Evolutionary conservation across 2,797 vertebrate genomes (phyloP).

Genomic region (Hippoglossus hippoglossus): DNA sequence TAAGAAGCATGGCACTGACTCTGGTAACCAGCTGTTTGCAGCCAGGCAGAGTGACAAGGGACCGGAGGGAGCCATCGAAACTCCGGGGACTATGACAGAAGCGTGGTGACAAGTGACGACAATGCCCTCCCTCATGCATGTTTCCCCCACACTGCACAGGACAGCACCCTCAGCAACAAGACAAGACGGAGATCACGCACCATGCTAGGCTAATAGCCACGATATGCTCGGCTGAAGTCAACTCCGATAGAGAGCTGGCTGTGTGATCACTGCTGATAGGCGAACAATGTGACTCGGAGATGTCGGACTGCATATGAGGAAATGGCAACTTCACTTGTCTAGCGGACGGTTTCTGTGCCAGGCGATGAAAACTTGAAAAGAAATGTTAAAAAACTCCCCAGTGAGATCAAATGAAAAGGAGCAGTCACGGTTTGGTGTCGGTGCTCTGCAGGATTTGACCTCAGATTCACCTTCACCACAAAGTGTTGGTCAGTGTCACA

Average conservation of each 20-base stretch:
- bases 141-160: slow-evolving; percentile 56
- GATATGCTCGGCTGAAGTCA: slow-evolving; percentile 68
- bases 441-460: slow-evolving; percentile 54
- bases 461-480: slow-evolving; percentile 60
- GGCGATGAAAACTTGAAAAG: slow-evolving; percentile 31
- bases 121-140: slow-evolving; percentile 51
- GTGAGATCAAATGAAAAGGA: not conserved
- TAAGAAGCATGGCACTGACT: slow-evolving; percentile 38
- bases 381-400: slow-evolving; percentile 12
- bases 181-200: slow-evolving; percentile 68
- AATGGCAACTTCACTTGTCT: slow-evolving; percentile 45
- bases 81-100: slow-evolving; percentile 72
- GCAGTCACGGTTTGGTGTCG: not conserved
- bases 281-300: slow-evolving; percentile 55
- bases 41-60: slow-evolving; percentile 73
- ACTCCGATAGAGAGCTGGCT: slow-evolving; percentile 60
- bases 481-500: slow-evolving; percentile 64
- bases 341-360: slow-evolving; percentile 27
- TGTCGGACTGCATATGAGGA: slow-evolving; percentile 64
- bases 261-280: slow-evolving; percentile 73
- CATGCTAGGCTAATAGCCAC: slow-evolving; percentile 74
- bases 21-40: slow-evolving; percentile 73
- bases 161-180: slow-evolving; percentile 79
- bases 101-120: slow-evolving; percentile 73
- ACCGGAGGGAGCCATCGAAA: slow-evolving; percentile 69